Percentiles rank a stretch among this genome's conserved stretches.
Evolutionary conservation across 2,797 vertebrate genomes (phyloP).

Genomic region (Paratrypauchen microcephalus): DNA sequence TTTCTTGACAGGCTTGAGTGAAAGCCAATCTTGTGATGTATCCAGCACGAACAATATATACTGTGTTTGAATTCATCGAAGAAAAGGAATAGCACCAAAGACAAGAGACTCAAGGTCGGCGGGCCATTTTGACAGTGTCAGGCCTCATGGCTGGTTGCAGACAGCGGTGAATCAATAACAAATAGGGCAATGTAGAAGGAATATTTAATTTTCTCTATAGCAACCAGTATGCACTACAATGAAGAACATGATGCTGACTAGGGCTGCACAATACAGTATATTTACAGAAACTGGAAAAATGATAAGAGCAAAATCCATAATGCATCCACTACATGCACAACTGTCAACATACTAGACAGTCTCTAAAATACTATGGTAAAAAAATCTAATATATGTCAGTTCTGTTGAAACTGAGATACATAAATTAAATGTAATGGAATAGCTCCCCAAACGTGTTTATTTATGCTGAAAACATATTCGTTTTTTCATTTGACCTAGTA

Average conservation of each 20-base stretch:
- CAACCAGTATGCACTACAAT: too few species aligned
- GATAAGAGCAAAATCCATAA: background rate
- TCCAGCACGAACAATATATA: conserved; percentile 32
- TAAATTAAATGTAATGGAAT: too few species aligned
- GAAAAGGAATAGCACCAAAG: conserved; percentile 22
- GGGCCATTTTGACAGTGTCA: conserved; percentile 51
- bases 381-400: too few species aligned
- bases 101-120: conserved; percentile 59
- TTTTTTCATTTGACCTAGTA: too few species aligned
- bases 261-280: background rate
- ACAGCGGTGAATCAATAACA: conserved; percentile 44
- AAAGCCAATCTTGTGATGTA: conserved; percentile 52
- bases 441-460: too few species aligned
- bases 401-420: too few species aligned
- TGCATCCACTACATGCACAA: background rate
- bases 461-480: too few species aligned
- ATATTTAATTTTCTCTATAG: background rate
- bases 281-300: background rate
- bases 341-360: background rate
- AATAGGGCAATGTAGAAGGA: background rate
- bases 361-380: background rate
- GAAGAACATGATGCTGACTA: background rate
- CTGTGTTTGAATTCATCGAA: conserved; percentile 42
- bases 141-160: conserved; percentile 22
- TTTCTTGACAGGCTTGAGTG: conserved; percentile 3